Base-by-base conservation (phyloP, 2,888 invertebrate genomes). In the Cataglyphis rosenhaueri region DNA sequence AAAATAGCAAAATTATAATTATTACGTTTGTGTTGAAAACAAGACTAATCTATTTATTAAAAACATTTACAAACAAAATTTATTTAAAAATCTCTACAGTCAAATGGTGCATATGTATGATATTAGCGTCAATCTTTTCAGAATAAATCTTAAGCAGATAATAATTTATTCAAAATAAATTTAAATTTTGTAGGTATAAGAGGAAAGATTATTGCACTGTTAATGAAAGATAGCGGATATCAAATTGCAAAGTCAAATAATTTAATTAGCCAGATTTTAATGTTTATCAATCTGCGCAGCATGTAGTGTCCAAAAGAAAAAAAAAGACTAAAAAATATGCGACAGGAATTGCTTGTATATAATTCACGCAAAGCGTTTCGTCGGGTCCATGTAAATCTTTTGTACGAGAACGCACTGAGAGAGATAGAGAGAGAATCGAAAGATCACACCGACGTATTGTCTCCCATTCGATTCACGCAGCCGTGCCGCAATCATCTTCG, bases 401-500 rank as follows among this genome's bases (percentile, higher is more conserved):
- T 29, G 12, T 52, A 6, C n/a, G 18, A 15, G 44, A 32, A 12
- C 35, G 44, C n/a, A 52, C 41, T 0, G n/a, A 35, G 35, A 35
- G 6, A 35, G 35, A 35, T 35, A 35, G 35, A 35, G 35, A 35
- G 35, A 35, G 35, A 6, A 76, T 59, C 48, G 61, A 48, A 38
- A n/a, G 61, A 84, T 74, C 71, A 38, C 71, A 57, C 71, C 10
- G 32, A 18, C 15, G 66, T 68, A 83, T 86, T 83, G 89, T 88
- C 61, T 81, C 62, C 44, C 79, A 84, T 86, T 64, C 71, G 89
- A 84, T 21, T 87, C 86, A 85, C 86, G 84, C 78, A 70, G 78
- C 57, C 68, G 83, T 81, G 57, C 38, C 44, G 61, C 81, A 71
- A 76, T 79, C 85, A 84, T 87, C 82, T 89, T 89, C 83, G 12